Base-by-base conservation (phyloP, 1,140 invertebrate genomes). In the Proctacanthus coquilletti region DNA sequence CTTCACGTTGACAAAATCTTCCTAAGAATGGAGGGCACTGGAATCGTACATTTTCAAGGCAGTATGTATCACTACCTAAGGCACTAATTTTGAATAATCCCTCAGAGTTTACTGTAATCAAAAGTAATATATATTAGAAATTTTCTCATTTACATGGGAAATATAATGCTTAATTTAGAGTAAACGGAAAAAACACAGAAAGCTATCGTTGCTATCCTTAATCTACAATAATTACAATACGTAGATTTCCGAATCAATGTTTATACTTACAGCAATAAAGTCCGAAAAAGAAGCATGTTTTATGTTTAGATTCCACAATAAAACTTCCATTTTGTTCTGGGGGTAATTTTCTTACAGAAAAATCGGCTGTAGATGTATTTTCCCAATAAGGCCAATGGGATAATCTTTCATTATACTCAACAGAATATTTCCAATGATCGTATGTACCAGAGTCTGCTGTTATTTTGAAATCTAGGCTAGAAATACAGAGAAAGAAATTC, bases 391-490 rank as follows among this genome's bases (percentile, higher is more conserved):
- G 76, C 52, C 78, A 62, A 34, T 75, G 62, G 27, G 70, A 72
- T 3, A 80, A 56, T 43, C 66, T 56, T 51, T 82, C 77, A 2
- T 62, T 69, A 46, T 80, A 82, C 42, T 66, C 45, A 0, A 75
- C 74, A 1, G 70, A 68, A 52, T 80, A 82, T 44, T 72, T 69
- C 77, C 77, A 80, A 43, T 76, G 64, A 36, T 75, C 67, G 42
- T 70, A 71, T 52, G 75, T 73, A 2, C 74, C 75, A 46, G 64
- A 69, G 52, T 79, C 76, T 1, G 63, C 50, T 3, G 72, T 52
- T 18, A 80, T 66, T 38, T 63, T 64, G 45, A 80, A 80, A 46
- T 70, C 63, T 3, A 66, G 55, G 49, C 76, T 78, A 37, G 62
- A 52, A 40, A 44, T 37, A 43, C 38, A 44, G 37, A 45, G 42